Conservation (phyloP, 2,113 vertebrate species). For the Pyxicephalus adspersus region DNA sequence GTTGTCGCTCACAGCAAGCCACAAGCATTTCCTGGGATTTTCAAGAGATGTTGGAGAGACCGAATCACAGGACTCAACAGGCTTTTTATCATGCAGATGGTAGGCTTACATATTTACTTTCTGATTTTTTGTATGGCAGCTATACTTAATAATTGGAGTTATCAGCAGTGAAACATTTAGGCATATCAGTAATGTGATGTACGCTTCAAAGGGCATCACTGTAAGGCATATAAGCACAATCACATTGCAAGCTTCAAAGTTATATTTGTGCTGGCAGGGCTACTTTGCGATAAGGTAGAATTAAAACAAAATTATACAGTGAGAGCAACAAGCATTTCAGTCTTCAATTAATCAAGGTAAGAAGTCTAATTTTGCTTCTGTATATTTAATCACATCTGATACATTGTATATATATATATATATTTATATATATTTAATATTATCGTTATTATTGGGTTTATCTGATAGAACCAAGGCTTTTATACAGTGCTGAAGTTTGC, state of each 20-base stretch:
- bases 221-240: background rate
- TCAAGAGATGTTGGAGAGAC: background rate
- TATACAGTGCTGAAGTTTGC: too few relatives aligned
- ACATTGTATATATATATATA: too few relatives aligned
- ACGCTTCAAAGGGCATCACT: background rate
- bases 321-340: background rate
- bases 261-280: background rate
- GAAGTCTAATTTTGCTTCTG: background rate
- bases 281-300: background rate
- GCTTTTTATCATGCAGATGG: slow-evolving; percentile 1
- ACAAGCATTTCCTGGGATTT: background rate
- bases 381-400: too few relatives aligned
- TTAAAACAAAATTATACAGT: too few relatives aligned
- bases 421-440: too few relatives aligned
- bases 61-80: background rate
- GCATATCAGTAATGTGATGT: slow-evolving; percentile 3
- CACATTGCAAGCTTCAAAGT: background rate
- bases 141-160: background rate
- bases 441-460: too few relatives aligned
- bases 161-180: background rate
- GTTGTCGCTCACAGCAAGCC: background rate
- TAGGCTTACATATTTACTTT: slow-evolving; percentile 5
- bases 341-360: background rate
- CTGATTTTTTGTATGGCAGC: background rate
- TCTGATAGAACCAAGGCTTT: too few relatives aligned